These are phyloP conservation scores for Notodonta dromedarius DNA, from an alignment of 2,888 invertebrate species.

Conservation along the genomic window DNA sequence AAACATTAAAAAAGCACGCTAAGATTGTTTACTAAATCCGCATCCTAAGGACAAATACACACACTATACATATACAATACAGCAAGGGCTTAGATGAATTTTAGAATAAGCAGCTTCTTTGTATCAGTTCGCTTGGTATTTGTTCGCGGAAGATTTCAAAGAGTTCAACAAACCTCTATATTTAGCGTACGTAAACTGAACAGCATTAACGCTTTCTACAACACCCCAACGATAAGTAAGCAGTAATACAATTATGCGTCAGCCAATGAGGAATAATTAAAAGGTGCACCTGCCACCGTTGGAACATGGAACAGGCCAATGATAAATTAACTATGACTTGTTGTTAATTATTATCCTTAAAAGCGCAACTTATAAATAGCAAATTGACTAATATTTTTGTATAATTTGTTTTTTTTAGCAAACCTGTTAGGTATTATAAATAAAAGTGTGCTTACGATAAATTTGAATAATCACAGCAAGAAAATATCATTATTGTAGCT, in stretches of 20 bases:
- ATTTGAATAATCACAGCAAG: no score
- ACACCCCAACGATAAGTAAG: conserved; percentile 29
- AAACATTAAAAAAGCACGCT: no score
- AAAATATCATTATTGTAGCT: no score
- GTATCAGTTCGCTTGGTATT: conserved; percentile 26
- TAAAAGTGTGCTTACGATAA: no score
- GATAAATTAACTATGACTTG: neutral
- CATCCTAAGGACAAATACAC: no score
- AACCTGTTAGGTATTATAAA: no score
- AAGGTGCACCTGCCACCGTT: conserved; percentile 14
- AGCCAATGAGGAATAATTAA: conserved; percentile 22
- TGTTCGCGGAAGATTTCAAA: conserved; percentile 50
- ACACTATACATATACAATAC: no score
- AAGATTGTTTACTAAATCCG: no score
- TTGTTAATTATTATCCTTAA: neutral
- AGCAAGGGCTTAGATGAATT: no score
- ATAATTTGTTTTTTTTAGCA: neutral
- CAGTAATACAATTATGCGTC: conserved; percentile 23
- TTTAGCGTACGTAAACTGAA: conserved; percentile 52
- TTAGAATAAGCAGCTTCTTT: no score
- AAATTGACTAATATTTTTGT: no score
- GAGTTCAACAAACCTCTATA: conserved; percentile 61
- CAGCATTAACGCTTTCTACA: conserved; percentile 45
- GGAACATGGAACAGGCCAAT: neutral
- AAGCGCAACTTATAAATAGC: no score